Evolutionary conservation across 30 jellyfish, hydroid and myxozoan species (phyloP).

Genomic region (Nemopilema nomurai): DNA sequence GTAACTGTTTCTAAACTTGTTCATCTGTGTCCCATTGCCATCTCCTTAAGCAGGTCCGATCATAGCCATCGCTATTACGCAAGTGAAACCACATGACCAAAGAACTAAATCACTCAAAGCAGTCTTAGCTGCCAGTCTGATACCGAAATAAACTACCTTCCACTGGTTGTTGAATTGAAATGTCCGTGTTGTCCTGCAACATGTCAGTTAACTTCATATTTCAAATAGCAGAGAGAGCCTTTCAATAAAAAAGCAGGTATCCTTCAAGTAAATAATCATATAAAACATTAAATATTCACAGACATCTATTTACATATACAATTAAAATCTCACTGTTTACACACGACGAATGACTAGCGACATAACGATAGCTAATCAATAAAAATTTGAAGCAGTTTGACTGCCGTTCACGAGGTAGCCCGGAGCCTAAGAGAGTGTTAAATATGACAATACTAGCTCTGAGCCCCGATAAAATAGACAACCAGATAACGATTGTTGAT

Average conservation of each 20-base stretch:
- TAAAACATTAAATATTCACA: slow-evolving; percentile 21
- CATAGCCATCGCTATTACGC: no score
- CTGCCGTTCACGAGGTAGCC: slow-evolving; percentile 2
- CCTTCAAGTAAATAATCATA: slow-evolving; percentile 15
- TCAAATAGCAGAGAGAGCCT: neutral
- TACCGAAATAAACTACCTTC: no score
- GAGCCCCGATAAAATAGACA: neutral
- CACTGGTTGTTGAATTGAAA: no score
- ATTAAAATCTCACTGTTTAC: slow-evolving; percentile 41
- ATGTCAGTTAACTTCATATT: neutral
- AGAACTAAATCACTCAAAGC: no score
- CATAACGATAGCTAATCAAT: slow-evolving; percentile 5
- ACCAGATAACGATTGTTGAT: neutral
- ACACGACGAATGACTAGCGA: slow-evolving; percentile 12
- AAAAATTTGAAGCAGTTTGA: slow-evolving; percentile 25
- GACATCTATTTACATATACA: slow-evolving; percentile 23
- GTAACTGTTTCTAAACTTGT: no score
- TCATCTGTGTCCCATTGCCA: no score
- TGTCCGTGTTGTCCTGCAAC: no score
- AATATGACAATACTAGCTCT: neutral
- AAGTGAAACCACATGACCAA: no score
- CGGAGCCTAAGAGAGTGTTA: neutral
- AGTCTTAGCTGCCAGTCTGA: no score
- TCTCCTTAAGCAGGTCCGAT: no score
- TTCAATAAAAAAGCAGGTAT: neutral